These are phyloP conservation scores for Heteromormyrus szaboi DNA, from an alignment of 2,797 vertebrate genomes.

Conservation along the genomic window DNA sequence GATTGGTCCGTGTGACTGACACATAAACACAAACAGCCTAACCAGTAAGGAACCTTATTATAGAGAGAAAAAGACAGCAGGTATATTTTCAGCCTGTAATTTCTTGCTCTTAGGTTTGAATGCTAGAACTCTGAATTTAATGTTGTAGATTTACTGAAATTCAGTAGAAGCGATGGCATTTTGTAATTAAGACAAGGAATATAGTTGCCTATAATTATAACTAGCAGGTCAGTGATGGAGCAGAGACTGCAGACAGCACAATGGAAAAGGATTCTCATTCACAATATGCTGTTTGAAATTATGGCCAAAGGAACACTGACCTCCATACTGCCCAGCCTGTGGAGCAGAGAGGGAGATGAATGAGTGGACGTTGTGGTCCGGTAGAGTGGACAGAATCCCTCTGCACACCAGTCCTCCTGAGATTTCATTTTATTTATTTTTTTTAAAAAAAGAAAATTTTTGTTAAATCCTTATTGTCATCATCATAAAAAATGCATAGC, in stretches of 20 bases:
- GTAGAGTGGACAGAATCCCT: conserved; percentile 75
- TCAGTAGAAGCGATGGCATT: background rate
- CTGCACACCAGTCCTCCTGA: conserved; percentile 82
- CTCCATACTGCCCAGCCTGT: conserved; percentile 85
- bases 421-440: background rate
- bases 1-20: background rate
- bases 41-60: background rate
- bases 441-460: background rate
- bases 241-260: background rate
- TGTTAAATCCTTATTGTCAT: background rate
- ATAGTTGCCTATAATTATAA: background rate
- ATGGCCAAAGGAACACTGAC: conserved; percentile 48
- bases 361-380: conserved; percentile 79
- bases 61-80: background rate
- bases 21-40: background rate
- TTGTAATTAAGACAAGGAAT: background rate
- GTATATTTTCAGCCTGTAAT: background rate
- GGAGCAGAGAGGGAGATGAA: conserved; percentile 86
- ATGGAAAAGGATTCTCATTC: background rate
- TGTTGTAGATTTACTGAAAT: background rate
- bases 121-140: background rate
- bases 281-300: background rate
- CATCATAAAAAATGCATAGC: background rate
- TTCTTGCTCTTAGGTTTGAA: background rate
- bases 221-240: background rate